A percentile compares a stretch with the other conserved stretches of the same genome.
Conservation (phyloP, 2,113 vertebrate species). For the Phasianus colchicus region DNA sequence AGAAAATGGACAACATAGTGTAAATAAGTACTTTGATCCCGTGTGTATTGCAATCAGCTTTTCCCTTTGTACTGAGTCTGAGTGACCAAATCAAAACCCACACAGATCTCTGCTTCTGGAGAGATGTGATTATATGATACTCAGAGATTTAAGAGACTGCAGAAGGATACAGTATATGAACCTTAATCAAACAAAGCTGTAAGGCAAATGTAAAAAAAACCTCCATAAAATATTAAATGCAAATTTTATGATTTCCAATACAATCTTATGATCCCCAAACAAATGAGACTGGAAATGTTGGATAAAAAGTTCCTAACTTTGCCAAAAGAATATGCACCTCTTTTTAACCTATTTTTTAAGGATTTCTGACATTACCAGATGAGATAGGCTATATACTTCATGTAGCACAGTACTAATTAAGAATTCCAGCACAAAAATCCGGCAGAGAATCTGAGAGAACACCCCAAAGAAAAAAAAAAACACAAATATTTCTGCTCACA, state of each 20-base stretch:
- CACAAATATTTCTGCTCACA: rapidly evolving
- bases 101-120: background rate
- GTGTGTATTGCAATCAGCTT: background rate
- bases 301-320: background rate
- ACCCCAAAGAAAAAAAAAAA: background rate
- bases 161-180: conserved; percentile 35
- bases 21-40: background rate
- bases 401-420: background rate
- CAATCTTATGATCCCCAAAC: background rate
- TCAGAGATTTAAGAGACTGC: conserved; percentile 53
- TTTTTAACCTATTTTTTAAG: background rate
- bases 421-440: rapidly evolving
- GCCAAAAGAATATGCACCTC: background rate
- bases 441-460: background rate
- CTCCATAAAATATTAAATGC: conserved; percentile 36
- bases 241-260: conserved; percentile 30
- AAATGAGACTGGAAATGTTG: background rate
- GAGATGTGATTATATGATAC: conserved; percentile 16
- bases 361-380: background rate
- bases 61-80: background rate
- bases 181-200: conserved; percentile 47
- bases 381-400: background rate
- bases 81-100: conserved; percentile 11
- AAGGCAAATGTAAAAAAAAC: conserved; percentile 46
- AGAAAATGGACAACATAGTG: conserved; percentile 14